A percentile compares a stretch with the other conserved stretches of the same genome.
These are phyloP conservation scores for Columba guinea DNA, from an alignment of 2,797 vertebrate genomes.

Conservation along the genomic window DNA sequence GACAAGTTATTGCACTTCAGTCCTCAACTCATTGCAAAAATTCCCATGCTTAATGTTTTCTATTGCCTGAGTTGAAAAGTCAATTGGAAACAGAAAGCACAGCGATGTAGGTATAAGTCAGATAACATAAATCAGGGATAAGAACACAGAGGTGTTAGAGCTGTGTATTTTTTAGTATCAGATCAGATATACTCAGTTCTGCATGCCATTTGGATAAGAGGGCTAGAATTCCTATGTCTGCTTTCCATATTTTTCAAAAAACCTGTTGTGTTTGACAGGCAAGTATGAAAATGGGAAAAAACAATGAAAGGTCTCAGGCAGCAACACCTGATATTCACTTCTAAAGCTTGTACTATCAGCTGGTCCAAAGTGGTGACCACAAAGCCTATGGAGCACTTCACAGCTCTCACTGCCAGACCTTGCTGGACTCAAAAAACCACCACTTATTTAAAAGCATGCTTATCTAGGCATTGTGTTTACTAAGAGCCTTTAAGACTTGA, in stretches of 20 bases:
- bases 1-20: not conserved
- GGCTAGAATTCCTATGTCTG: not conserved
- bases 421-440: not conserved
- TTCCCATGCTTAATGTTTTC: not conserved
- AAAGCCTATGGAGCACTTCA: not conserved
- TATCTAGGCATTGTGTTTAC: not conserved
- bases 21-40: not conserved
- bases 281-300: not conserved
- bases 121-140: not conserved
- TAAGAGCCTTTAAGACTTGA: not conserved
- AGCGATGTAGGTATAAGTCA: not conserved
- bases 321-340: not conserved
- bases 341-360: not conserved
- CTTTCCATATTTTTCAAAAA: not conserved
- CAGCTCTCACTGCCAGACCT: not conserved
- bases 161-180: not conserved
- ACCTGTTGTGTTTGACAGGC: not conserved
- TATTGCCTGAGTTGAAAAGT: not conserved
- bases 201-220: not conserved
- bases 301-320: not conserved
- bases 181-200: not conserved
- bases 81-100: slow-evolving; percentile 37
- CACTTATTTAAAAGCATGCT: not conserved
- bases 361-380: not conserved
- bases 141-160: not conserved